Conservation (phyloP, 2,113 vertebrate species). For the cat (Felis catus) region F.catus_Fca126_mat1.0 CM031418.1:14326001-14326500, state of each 20-base stretch:
- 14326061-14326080: not conserved
- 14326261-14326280: not conserved
- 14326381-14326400: not conserved
- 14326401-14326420: not conserved
- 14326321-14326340: not conserved
- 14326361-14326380: not conserved
- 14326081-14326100: not conserved
- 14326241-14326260: not conserved
- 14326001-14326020: not conserved
- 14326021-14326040: not conserved
- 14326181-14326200: accelerated
- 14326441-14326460: not conserved
- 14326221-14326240: accelerated
- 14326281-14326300: not conserved
- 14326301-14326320: not conserved
- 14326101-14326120: not conserved
- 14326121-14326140: no score
- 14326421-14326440: accelerated
- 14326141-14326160: not conserved
- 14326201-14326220: not conserved
- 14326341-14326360: not conserved
- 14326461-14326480: not conserved
- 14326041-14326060: not conserved
- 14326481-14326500: not conserved
- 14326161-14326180: not conserved